phyloP scores from a whole-genome alignment of 2,113 vertebrate species.

The Ivindomyrus marchei region DNA sequence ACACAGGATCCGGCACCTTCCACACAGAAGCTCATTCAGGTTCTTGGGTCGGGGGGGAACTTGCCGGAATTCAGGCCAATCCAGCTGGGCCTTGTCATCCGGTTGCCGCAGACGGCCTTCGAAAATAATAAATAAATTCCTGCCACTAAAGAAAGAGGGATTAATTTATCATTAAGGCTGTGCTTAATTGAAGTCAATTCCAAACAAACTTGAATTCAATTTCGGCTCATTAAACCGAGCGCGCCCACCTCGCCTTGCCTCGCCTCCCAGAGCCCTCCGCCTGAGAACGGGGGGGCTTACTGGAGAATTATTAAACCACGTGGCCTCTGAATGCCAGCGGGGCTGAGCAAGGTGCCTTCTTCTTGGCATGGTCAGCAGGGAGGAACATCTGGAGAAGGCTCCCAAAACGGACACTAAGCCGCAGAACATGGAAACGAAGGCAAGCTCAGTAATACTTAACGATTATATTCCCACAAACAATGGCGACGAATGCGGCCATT shows the following conservation, averaged over 20 bases:
- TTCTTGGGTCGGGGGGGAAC: constrained; percentile 78
- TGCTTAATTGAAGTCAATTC: constrained; percentile 99
- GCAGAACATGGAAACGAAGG: constrained; percentile 87
- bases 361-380: constrained; percentile 79
- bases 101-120: constrained; percentile 87
- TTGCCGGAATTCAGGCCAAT: constrained; percentile 87
- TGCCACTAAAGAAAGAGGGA: constrained; percentile 90
- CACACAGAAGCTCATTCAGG: constrained; percentile 89
- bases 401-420: constrained; percentile 87
- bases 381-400: constrained; percentile 88
- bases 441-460: constrained; percentile 97
- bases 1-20: constrained; percentile 73
- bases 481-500: constrained; percentile 92
- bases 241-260: constrained; percentile 76
- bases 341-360: constrained; percentile 80
- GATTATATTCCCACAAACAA: constrained; percentile 97
- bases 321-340: constrained; percentile 80
- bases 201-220: constrained; percentile 98
- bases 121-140: constrained; percentile 79
- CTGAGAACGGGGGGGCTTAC: constrained; percentile 84
- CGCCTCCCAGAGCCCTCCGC: constrained; percentile 77
- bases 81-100: constrained; percentile 78
- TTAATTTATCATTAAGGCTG: constrained; percentile 99
- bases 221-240: constrained; percentile 92
- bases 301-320: constrained; percentile 97